Conservation (phyloP, 1,140 invertebrate genomes). For the Notospermus geniculatus region DNA sequence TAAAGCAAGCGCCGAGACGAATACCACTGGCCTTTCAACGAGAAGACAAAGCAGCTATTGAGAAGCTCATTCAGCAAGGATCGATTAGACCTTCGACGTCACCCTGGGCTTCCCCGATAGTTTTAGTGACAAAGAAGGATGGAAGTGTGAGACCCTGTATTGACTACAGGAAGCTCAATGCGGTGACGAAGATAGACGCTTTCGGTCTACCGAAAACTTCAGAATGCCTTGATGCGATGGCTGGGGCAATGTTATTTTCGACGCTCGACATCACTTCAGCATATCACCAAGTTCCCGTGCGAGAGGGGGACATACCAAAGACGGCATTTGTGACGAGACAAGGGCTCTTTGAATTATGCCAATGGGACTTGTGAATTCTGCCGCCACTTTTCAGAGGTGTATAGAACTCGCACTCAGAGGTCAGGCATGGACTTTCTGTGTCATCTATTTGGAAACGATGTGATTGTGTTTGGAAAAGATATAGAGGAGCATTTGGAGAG, state of each 20-base stretch:
- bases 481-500: not conserved
- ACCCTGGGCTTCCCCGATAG: too few relatives aligned
- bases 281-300: not conserved
- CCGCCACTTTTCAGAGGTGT: slow-evolving; percentile 24
- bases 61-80: too few relatives aligned
- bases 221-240: not conserved
- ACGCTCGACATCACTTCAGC: not conserved
- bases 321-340: slow-evolving; percentile 2
- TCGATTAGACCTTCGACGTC: too few relatives aligned
- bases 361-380: slow-evolving; percentile 10
- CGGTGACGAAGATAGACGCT: too few relatives aligned
- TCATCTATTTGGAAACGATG: slow-evolving; percentile 8
- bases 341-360: not conserved
- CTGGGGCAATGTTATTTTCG: not conserved
- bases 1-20: too few relatives aligned
- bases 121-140: too few relatives aligned
- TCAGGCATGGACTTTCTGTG: not conserved
- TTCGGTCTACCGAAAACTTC: too few relatives aligned
- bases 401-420: slow-evolving; percentile 14
- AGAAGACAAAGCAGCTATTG: too few relatives aligned
- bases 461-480: slow-evolving; percentile 1
- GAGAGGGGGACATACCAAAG: slow-evolving; percentile 8
- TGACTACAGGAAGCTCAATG: too few relatives aligned
- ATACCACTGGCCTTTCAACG: too few relatives aligned
- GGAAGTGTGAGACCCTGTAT: too few relatives aligned